Base-by-base conservation (phyloP, 1,140 invertebrate species). In the Drosophila seguyi region DNA sequence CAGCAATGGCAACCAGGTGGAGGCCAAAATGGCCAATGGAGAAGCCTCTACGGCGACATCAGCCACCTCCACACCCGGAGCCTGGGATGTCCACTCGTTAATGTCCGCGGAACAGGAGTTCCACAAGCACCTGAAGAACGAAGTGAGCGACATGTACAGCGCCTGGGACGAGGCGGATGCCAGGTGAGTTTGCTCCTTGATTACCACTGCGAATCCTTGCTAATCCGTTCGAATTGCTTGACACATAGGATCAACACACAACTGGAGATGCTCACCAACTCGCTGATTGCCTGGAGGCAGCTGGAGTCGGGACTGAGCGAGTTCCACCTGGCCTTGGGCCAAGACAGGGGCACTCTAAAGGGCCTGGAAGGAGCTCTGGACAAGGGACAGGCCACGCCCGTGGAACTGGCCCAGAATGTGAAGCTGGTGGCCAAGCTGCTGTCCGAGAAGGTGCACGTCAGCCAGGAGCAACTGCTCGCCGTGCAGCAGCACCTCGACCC, bases 121-220 rank as follows among this genome's bases (percentile, higher is more conserved):
- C 60, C 92, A 93, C 61, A 93, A 92, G 59, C 94, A 94, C 22
- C 93, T 97, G 44, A 96, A 96, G 75, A 94, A 96, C 42, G 95
- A 96, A 42, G 95, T 97, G 42, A 94, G 95, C 52, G 95, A 96
- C 50, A 93, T 97, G 73, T 96, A 97, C 72, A 94, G 95, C 29
- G 94, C 96, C 25, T 97, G 96, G 95, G 96, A 97, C 68, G 96
- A 96, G 67, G 95, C 95, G 0, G 95, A 95, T 92, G 94, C 96
- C 93, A 95, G 95, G 96, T 97, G 90, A 95, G 94, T 34, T 38
- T 27, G 22, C 25, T 2, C 1, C 13, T 34, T 4, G 4, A 10
- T 8, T 16, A 0, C 39, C 11, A 0, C 10, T 11, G 3, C 18
- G 11, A 38, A 25, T 59, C 4, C 0, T 2, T 4, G 18, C 38